Evolutionary conservation across 2,113 vertebrate species (phyloP), one percentile per base, ranked within the genome.

Genomic region (Platichthys stellatus): DNA sequence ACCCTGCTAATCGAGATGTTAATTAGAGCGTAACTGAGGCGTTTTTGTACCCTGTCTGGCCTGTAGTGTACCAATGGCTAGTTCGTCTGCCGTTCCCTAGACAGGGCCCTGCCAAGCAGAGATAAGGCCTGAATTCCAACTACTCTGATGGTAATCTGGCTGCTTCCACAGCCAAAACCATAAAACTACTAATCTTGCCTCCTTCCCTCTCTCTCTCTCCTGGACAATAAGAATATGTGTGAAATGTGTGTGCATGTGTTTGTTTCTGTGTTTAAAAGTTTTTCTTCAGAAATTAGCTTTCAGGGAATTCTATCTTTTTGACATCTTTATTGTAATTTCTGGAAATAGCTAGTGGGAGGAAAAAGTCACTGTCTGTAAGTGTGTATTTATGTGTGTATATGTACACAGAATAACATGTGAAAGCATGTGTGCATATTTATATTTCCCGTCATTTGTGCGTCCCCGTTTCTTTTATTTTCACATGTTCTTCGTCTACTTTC

Each of bases 111-210:
- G 92, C 79, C 77, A 69, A 81, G 74, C 71, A 67, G 75, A 92
- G 93, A 94, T 93, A 94, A 93, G 90, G 83, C 70, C 78, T 78
- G 75, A 88, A 91, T 89, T 91, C 86, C 81, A 84, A 86, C 89
- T 72, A 85, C 87, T 82, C 83, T 84, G 92, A 94, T 92, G 86
- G 9, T 90, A 92, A 94, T 93, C 91, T 81, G 86, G 60, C 80
- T 82, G 57, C 89, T 84, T 87, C 72, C 69, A 84, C 69, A 76
- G 71, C 82, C 69, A 80, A 74, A 89, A 38, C 62, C 59, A 38
- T 62, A 78, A 23, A 86, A 80, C 79, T 78, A 61, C 70, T 82
- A 85, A 87, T 91, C 80, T 85, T 81, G 21, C 51, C 67, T 67
- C 65, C 23, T 35, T 45, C 26, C 17, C 63, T 12, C 74, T 53